phyloP scores from a whole-genome alignment of 2,888 invertebrate species.

The Spicauda simplicius region DNA sequence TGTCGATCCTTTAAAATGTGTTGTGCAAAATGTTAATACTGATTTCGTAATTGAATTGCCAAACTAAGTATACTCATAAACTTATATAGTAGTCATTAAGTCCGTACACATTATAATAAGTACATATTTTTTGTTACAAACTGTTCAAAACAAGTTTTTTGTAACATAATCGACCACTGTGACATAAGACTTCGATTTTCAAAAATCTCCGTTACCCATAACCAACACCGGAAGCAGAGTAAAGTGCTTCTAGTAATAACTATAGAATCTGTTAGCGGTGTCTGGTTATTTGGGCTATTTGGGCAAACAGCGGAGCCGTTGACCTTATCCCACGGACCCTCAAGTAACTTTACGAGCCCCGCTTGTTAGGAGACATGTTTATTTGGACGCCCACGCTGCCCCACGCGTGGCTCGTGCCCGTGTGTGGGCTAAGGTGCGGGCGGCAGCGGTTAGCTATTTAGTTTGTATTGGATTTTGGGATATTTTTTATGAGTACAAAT shows the following conservation, averaged over 20 bases:
- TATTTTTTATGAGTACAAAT: no score
- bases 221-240: background rate
- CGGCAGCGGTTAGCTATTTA: constrained; percentile 44
- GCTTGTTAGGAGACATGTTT: constrained; percentile 71
- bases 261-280: background rate
- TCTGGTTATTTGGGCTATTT: constrained; percentile 4
- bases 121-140: no score
- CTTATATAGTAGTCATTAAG: no score
- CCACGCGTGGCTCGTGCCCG: constrained; percentile 75
- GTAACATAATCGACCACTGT: no score
- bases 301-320: constrained; percentile 60
- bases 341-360: constrained; percentile 62
- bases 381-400: constrained; percentile 75
- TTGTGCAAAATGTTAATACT: no score
- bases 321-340: constrained; percentile 55
- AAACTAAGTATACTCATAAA: no score
- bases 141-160: no score
- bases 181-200: background rate
- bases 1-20: no score
- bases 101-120: no score
- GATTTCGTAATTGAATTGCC: no score
- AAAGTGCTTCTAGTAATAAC: background rate
- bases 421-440: constrained; percentile 46
- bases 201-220: background rate
- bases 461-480: background rate